A percentile compares a stretch with the other conserved stretches of the same genome.
Evolutionary conservation across 2,113 vertebrate species (phyloP).

Genomic region (Odontophorus gujanensis): DNA sequence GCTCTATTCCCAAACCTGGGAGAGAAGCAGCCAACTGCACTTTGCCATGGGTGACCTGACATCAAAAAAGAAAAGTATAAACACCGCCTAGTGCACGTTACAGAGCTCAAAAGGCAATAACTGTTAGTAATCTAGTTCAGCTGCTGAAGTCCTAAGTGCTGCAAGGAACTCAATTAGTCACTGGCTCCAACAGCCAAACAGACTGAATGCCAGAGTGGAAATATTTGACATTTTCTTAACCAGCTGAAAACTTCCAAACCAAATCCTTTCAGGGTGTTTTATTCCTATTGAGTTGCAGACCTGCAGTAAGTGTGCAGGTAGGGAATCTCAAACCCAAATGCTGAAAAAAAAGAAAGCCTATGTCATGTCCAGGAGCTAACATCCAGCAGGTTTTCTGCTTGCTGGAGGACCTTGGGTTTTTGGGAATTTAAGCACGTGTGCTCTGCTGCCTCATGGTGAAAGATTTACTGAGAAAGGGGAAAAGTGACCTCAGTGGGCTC

Average conservation of each 20-base stretch:
- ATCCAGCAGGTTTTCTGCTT: neutral
- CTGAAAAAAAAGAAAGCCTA: neutral
- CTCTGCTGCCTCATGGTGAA: neutral
- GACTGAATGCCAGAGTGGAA: neutral
- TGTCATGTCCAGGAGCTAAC: neutral
- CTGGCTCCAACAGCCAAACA: neutral
- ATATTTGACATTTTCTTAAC: neutral
- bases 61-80: neutral
- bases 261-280: neutral
- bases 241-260: neutral
- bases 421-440: neutral
- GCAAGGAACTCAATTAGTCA: neutral
- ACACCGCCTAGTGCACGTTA: neutral
- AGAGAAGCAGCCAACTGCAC: neutral
- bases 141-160: neutral
- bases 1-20: neutral
- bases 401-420: neutral
- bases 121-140: neutral
- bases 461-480: neutral
- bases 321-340: neutral
- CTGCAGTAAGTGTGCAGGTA: fast-evolving
- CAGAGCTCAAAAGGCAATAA: neutral
- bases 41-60: no score
- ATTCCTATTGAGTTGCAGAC: neutral
- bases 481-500: neutral